Conservation (phyloP, 2,113 vertebrate genomes). For the Phrynosoma blainvillii region DNA sequence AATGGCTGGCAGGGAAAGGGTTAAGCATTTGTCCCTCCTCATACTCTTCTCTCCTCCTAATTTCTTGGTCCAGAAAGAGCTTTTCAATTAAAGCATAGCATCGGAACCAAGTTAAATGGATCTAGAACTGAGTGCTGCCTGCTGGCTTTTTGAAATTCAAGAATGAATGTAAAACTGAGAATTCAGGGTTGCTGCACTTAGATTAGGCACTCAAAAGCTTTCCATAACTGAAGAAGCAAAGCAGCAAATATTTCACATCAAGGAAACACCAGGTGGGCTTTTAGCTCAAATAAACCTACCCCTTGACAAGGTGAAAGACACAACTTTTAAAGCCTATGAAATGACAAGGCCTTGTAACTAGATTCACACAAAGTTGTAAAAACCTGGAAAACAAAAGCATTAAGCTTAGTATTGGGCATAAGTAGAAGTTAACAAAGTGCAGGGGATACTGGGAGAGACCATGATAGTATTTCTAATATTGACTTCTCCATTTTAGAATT, state of each 20-base stretch:
- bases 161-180: slow-evolving; percentile 32
- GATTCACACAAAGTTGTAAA: slow-evolving; percentile 38
- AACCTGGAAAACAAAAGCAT: slow-evolving; percentile 44
- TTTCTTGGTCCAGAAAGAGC: background rate
- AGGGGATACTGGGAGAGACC: background rate
- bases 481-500: background rate
- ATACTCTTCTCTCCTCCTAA: background rate
- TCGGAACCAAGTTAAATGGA: background rate
- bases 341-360: slow-evolving; percentile 33
- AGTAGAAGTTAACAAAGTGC: slow-evolving; percentile 40
- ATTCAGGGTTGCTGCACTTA: slow-evolving; percentile 15
- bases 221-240: slow-evolving; percentile 15
- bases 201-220: slow-evolving; percentile 7
- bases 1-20: background rate
- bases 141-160: slow-evolving; percentile 10
- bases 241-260: background rate
- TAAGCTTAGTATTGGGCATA: slow-evolving; percentile 7
- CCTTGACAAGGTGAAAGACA: slow-evolving; percentile 29
- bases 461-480: background rate
- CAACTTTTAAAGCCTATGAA: slow-evolving; percentile 20
- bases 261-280: slow-evolving; percentile 21
- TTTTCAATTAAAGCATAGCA: background rate
- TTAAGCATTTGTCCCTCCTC: background rate
- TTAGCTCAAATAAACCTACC: slow-evolving; percentile 30
- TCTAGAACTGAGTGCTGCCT: background rate